Percentiles rank a stretch among this genome's conserved stretches.
Conservation (phyloP, 2,113 vertebrate species). For the Oncorhynchus kisutch region DNA sequence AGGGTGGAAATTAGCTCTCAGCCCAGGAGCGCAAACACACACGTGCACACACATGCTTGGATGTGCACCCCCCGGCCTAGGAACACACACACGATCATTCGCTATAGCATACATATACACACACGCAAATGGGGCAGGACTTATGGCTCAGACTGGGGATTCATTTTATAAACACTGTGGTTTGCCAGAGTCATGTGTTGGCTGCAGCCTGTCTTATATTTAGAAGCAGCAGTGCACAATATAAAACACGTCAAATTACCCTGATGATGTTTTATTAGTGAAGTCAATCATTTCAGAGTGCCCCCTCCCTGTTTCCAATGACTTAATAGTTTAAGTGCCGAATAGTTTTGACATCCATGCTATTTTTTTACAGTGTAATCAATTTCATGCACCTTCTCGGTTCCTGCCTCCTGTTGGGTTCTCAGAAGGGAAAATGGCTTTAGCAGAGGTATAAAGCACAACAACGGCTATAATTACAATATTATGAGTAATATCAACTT, state of each 20-base stretch:
- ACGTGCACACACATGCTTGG: neutral
- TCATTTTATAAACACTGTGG: slow-evolving; percentile 52
- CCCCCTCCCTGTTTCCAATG: slow-evolving; percentile 1
- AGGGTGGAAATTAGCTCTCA: slow-evolving; percentile 67
- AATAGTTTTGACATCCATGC: slow-evolving; percentile 40
- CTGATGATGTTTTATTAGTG: slow-evolving; percentile 33
- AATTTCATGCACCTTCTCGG: slow-evolving; percentile 45
- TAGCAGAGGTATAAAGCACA: slow-evolving; percentile 1
- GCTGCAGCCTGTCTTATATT: slow-evolving; percentile 36
- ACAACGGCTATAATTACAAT: neutral
- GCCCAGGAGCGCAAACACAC: slow-evolving; percentile 49
- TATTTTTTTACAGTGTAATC: slow-evolving; percentile 43
- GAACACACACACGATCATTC: too few species aligned
- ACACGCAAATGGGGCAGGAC: slow-evolving; percentile 6
- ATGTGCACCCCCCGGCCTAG: too few species aligned
- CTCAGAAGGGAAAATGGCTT: slow-evolving; percentile 15
- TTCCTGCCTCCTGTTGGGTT: slow-evolving; percentile 34
- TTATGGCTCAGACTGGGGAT: slow-evolving; percentile 15
- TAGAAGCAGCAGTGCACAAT: slow-evolving; percentile 26
- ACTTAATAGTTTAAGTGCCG: slow-evolving; percentile 14
- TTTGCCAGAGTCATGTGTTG: slow-evolving; percentile 35
- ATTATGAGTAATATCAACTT: slow-evolving; percentile 12
- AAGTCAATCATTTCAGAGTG: slow-evolving; percentile 6
- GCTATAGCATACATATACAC: neutral
- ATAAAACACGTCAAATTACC: slow-evolving; percentile 28